Evolutionary conservation across 2,113 vertebrate genomes (phyloP).

Genomic region (Poeciliopsis prolifica): DNA sequence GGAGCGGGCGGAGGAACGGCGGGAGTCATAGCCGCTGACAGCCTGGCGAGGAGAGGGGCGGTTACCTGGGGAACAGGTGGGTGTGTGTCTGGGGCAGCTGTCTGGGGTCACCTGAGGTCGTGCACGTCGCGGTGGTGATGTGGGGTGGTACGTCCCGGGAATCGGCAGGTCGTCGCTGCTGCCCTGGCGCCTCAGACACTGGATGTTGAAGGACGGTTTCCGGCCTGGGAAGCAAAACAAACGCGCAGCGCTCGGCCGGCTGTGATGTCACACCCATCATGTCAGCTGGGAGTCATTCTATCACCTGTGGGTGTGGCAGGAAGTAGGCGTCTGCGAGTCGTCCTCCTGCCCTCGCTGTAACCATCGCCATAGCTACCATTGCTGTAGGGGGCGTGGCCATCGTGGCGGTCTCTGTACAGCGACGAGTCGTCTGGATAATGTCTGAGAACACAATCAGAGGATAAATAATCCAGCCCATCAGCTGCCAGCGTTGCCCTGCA

Average conservation of each 20-base stretch:
- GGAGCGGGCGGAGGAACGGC: constrained; percentile 55
- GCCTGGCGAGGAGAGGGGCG: constrained; percentile 22
- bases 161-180: constrained; percentile 91
- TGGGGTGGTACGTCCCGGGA: constrained; percentile 90
- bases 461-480: too few relatives aligned
- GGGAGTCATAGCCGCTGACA: constrained; percentile 68
- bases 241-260: not conserved
- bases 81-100: not conserved
- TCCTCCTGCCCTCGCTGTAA: constrained; percentile 63
- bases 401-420: constrained; percentile 58
- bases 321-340: constrained; percentile 81
- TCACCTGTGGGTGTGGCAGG: constrained; percentile 87
- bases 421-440: constrained; percentile 57
- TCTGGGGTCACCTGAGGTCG: constrained; percentile 28
- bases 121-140: constrained; percentile 68
- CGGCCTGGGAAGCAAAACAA: constrained; percentile 71
- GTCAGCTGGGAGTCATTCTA: not conserved
- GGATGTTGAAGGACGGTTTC: constrained; percentile 89
- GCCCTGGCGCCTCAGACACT: constrained; percentile 88
- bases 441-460: constrained; percentile 29
- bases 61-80: not conserved
- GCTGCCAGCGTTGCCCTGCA: too few relatives aligned
- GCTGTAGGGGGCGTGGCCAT: constrained; percentile 48
- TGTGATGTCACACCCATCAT: constrained; percentile 10
- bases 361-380: constrained; percentile 61